Percentiles rank a stretch among this genome's conserved stretches.
phyloP scores from a whole-genome alignment of 2,888 invertebrate genomes.

The Oscheius sp. region DNA sequence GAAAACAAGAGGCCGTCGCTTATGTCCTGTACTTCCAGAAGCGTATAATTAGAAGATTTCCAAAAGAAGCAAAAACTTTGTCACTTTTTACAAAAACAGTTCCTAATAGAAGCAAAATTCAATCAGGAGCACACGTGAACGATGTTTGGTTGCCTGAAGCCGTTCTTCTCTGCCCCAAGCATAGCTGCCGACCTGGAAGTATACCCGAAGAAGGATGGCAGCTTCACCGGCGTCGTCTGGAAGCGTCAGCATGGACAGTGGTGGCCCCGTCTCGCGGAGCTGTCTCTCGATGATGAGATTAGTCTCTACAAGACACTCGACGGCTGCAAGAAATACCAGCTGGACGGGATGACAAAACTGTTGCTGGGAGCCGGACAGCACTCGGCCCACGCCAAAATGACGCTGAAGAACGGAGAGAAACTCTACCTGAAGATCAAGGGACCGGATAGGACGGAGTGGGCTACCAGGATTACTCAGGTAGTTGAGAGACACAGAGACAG shows the following conservation, averaged over 20 bases:
- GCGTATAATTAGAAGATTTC: too few relatives aligned
- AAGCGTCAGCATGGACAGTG: not conserved
- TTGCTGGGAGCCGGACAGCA: not conserved
- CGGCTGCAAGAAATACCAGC: not conserved
- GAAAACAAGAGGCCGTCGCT: too few relatives aligned
- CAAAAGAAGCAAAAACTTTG: too few relatives aligned
- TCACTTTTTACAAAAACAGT: too few relatives aligned
- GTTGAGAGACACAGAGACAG: too few relatives aligned
- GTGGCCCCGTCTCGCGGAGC: conserved; percentile 11
- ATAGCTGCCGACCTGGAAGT: not conserved
- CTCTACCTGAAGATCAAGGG: conserved; percentile 20
- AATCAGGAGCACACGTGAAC: too few relatives aligned
- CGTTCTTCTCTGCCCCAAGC: conserved; percentile 3
- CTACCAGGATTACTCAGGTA: not conserved
- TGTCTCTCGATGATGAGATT: not conserved
- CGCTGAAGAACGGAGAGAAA: conserved; percentile 6
- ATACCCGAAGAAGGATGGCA: not conserved
- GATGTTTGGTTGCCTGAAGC: conserved; percentile 20
- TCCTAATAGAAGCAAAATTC: too few relatives aligned
- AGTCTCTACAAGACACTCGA: not conserved
- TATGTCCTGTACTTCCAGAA: too few relatives aligned
- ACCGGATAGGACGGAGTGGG: conserved; percentile 7
- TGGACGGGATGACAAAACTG: conserved; percentile 5
- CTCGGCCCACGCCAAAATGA: conserved; percentile 12
- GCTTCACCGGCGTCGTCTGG: conserved; percentile 1